phyloP scores from a whole-genome alignment of 1,140 invertebrate species.

The Cardiocondyla obscurior region DNA sequence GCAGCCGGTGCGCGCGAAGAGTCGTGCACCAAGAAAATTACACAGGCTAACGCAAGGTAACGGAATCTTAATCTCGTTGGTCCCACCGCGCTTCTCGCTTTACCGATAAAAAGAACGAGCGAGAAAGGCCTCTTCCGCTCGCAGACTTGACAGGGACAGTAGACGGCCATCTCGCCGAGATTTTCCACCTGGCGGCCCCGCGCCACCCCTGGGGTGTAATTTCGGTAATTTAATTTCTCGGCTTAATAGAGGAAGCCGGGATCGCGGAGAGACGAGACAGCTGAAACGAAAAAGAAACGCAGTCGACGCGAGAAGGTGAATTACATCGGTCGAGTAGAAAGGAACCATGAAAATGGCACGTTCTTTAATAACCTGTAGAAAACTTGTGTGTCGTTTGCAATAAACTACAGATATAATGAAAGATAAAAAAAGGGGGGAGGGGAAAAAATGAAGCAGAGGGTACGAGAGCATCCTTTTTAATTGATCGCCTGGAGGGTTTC shows the following conservation, averaged over 20 bases:
- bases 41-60: constrained; percentile 68
- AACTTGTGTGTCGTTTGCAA: constrained; percentile 1
- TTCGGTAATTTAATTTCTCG: constrained; percentile 75
- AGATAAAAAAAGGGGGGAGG: not conserved
- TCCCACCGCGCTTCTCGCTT: constrained; percentile 4
- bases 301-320: not conserved
- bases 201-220: constrained; percentile 70
- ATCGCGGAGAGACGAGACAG: constrained; percentile 50
- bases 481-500: not conserved
- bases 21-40: constrained; percentile 43
- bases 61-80: constrained; percentile 77
- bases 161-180: constrained; percentile 67
- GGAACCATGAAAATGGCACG: not conserved
- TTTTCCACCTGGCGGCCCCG: constrained; percentile 69
- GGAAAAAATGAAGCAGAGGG: too few relatives aligned
- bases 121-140: not conserved
- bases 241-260: constrained; percentile 64
- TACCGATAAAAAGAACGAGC: not conserved
- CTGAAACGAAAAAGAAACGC: constrained; percentile 41
- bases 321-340: not conserved
- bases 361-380: constrained; percentile 28
- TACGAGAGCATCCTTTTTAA: too few relatives aligned
- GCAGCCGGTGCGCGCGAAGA: constrained; percentile 43
- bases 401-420: not conserved
- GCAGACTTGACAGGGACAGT: constrained; percentile 17